Percentiles rank a stretch among this genome's conserved stretches.
Conservation (phyloP, 2,888 invertebrate species). For the Hirtodrosophila alboralis region DNA sequence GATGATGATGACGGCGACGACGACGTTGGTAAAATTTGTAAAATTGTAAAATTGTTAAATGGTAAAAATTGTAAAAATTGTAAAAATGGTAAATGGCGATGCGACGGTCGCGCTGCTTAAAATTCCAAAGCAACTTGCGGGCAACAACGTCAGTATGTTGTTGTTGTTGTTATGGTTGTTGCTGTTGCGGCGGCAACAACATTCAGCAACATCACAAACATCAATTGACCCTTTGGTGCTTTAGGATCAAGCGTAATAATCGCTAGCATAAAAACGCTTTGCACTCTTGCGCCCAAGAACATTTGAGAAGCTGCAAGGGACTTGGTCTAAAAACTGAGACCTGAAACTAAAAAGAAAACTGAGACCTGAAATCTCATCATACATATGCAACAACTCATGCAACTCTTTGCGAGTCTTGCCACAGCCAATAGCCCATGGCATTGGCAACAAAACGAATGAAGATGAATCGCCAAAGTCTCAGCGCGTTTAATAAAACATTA, state of each 20-base stretch:
- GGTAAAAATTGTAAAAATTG: constrained; percentile 17
- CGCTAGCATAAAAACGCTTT: constrained; percentile 81
- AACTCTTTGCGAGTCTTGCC: constrained; percentile 1
- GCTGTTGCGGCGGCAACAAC: constrained; percentile 54
- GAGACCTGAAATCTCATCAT: constrained; percentile 16
- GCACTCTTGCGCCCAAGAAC: constrained; percentile 70
- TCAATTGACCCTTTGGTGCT: constrained; percentile 81
- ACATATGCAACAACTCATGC: neutral
- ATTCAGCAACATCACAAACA: constrained; percentile 81
- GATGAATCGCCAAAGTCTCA: constrained; percentile 55
- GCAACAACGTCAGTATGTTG: constrained; percentile 57
- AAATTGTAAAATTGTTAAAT: constrained; percentile 49
- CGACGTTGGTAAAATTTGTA: constrained; percentile 36
- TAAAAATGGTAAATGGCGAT: constrained; percentile 56
- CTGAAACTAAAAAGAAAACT: neutral
- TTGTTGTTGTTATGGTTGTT: constrained; percentile 44
- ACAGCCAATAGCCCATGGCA: constrained; percentile 56
- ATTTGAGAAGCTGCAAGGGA: constrained; percentile 35
- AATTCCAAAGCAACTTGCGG: constrained; percentile 80
- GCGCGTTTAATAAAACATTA: constrained; percentile 64
- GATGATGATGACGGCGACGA: no score
- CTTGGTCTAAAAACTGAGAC: constrained; percentile 48
- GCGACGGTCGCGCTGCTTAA: constrained; percentile 75
- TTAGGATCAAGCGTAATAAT: constrained; percentile 82
- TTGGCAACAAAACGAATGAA: constrained; percentile 54